A percentile compares a stretch with the other conserved stretches of the same genome.
Conservation (phyloP, 2,797 vertebrate genomes). For the Dryobates pubescens region DNA sequence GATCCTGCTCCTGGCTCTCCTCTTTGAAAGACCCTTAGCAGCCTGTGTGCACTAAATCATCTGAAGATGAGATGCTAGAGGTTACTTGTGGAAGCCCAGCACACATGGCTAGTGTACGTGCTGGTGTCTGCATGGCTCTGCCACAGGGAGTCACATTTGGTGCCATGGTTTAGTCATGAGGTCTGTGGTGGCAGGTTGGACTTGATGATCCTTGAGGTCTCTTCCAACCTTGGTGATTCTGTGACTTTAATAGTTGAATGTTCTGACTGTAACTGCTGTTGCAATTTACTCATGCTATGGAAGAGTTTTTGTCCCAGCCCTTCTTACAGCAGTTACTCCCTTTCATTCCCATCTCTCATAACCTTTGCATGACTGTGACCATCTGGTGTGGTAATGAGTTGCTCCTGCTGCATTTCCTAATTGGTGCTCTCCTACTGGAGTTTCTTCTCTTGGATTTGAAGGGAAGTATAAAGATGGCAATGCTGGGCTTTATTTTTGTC, state of each 20-base stretch:
- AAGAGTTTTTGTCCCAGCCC: not conserved
- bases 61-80: not conserved
- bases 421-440: not conserved
- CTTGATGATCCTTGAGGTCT: too few species aligned
- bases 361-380: constrained; percentile 2
- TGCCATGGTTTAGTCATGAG: too few species aligned
- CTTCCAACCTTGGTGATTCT: too few species aligned
- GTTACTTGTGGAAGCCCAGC: not conserved
- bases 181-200: too few species aligned
- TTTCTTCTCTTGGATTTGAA: not conserved
- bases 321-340: not conserved
- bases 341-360: constrained; percentile 32
- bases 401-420: not conserved
- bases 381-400: not conserved
- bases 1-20: not conserved
- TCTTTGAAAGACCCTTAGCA: not conserved
- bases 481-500: not conserved
- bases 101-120: not conserved
- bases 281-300: not conserved
- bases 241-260: not conserved
- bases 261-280: not conserved
- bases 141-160: not conserved
- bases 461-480: not conserved
- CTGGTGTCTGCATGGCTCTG: not conserved
- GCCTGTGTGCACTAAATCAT: not conserved